Evolutionary conservation across 2,113 vertebrate genomes (phyloP).

Genomic region (Platichthys stellatus): DNA sequence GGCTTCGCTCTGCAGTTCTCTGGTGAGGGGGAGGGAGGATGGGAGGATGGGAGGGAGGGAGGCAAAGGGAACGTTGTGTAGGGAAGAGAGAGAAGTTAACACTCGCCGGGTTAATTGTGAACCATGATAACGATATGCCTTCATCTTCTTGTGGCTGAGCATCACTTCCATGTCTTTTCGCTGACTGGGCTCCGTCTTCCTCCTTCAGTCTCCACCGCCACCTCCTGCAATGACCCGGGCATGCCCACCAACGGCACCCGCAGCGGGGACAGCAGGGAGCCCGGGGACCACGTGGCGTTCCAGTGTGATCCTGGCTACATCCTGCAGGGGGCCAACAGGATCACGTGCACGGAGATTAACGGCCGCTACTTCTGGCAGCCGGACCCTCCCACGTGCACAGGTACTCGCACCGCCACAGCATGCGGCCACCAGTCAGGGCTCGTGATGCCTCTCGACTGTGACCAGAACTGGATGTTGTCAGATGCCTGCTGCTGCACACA

Average conservation of each 20-base stretch:
- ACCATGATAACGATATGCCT: background rate
- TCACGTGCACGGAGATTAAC: slow-evolving; percentile 94
- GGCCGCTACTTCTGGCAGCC: slow-evolving; percentile 98
- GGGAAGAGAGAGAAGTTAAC: background rate
- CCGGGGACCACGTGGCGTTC: slow-evolving; percentile 92
- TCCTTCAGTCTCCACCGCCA: slow-evolving; percentile 92
- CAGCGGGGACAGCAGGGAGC: slow-evolving; percentile 91
- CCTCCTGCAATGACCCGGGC: slow-evolving; percentile 97
- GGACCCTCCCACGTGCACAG: slow-evolving; percentile 92
- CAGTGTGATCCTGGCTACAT: slow-evolving; percentile 95
- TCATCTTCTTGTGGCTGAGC: slow-evolving; percentile 3
- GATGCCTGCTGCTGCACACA: background rate
- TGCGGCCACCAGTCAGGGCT: background rate
- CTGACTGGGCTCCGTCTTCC: slow-evolving; percentile 7
- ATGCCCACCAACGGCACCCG: slow-evolving; percentile 95
- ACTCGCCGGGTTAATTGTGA: background rate
- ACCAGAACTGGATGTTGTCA: background rate
- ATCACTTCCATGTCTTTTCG: slow-evolving; percentile 16
- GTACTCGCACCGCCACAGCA: slow-evolving; percentile 64
- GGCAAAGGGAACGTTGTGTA: background rate
- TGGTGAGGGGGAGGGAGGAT: slow-evolving; percentile 74
- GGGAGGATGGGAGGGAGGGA: background rate
- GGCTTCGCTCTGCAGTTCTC: slow-evolving; percentile 97
- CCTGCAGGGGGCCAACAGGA: slow-evolving; percentile 90
- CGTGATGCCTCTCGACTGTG: background rate